phyloP scores from a whole-genome alignment of 1,140 invertebrate species.

The Pentalonia nigronervosa region DNA sequence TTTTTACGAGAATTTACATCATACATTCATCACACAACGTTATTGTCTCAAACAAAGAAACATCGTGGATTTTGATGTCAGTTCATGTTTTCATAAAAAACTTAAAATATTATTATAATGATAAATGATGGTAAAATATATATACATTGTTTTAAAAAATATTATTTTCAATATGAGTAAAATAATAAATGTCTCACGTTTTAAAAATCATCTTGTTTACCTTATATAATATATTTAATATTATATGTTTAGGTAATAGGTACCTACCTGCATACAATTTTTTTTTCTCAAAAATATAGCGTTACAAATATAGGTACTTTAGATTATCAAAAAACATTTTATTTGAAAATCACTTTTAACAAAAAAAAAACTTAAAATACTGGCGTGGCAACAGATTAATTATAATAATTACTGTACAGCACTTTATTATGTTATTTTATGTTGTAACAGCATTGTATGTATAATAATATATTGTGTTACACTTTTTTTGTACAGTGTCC shows the following conservation, averaged over 20 bases:
- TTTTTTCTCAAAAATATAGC: not conserved
- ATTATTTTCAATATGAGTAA: too few species aligned
- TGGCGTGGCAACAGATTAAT: not conserved
- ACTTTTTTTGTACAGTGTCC: slow-evolving; percentile 25
- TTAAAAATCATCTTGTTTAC: too few species aligned
- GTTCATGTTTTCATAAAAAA: too few species aligned
- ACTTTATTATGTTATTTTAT: not conserved
- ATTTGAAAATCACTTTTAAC: not conserved
- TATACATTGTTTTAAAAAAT: too few species aligned
- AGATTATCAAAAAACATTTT: not conserved
- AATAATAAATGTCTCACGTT: too few species aligned
- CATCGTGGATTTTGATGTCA: too few species aligned
- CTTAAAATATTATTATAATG: too few species aligned
- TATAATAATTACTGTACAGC: not conserved
- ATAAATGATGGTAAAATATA: too few species aligned
- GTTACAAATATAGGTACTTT: not conserved
- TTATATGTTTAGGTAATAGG: too few species aligned
- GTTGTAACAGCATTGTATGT: not conserved
- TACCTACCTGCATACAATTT: too few species aligned
- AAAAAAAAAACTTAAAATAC: not conserved
- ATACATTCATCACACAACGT: not conserved
- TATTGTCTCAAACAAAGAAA: not conserved
- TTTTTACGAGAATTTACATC: not conserved
- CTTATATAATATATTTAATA: too few species aligned
- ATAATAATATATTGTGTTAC: not conserved